Conservation (phyloP, 2,113 vertebrate genomes). For the Lates calcarifer region DNA sequence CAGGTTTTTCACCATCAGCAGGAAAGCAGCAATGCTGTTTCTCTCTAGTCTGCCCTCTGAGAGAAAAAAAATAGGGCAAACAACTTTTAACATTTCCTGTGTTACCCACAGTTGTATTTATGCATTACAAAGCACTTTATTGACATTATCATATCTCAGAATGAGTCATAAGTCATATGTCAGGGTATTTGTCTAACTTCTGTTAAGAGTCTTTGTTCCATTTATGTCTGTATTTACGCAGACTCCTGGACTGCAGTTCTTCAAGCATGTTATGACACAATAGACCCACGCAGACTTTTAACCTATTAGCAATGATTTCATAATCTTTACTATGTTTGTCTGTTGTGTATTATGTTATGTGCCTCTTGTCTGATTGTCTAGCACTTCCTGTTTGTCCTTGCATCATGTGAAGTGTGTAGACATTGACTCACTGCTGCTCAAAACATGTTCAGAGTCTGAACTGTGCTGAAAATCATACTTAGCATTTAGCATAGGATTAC, state of each 20-base stretch:
- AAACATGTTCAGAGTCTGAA: slow-evolving; percentile 1
- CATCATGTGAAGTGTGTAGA: not conserved
- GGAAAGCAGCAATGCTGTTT: slow-evolving; percentile 93
- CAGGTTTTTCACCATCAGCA: slow-evolving; percentile 96
- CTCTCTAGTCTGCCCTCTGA: slow-evolving; percentile 92
- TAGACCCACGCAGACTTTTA: slow-evolving; percentile 5
- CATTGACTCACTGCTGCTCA: slow-evolving; percentile 21
- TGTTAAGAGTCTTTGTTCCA: not conserved
- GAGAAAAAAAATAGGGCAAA: slow-evolving; percentile 31
- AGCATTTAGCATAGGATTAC: not conserved
- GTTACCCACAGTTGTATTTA: slow-evolving; percentile 25
- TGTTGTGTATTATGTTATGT: not conserved
- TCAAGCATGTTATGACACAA: slow-evolving; percentile 1
- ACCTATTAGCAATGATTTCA: slow-evolving; percentile 12
- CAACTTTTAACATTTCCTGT: slow-evolving; percentile 47
- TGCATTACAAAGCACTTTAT: slow-evolving; percentile 45
- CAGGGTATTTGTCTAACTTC: slow-evolving; percentile 11
- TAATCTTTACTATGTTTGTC: not conserved
- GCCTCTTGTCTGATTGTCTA: not conserved
- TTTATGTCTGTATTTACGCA: not conserved
- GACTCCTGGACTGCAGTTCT: not conserved
- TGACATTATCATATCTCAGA: slow-evolving; percentile 33
- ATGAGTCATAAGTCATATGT: slow-evolving; percentile 50
- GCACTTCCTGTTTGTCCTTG: slow-evolving; percentile 34
- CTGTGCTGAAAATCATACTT: not conserved